These are phyloP conservation scores for Trochalopteron elliotii DNA, from an alignment of 2,113 vertebrate species.

Conservation along the genomic window DNA sequence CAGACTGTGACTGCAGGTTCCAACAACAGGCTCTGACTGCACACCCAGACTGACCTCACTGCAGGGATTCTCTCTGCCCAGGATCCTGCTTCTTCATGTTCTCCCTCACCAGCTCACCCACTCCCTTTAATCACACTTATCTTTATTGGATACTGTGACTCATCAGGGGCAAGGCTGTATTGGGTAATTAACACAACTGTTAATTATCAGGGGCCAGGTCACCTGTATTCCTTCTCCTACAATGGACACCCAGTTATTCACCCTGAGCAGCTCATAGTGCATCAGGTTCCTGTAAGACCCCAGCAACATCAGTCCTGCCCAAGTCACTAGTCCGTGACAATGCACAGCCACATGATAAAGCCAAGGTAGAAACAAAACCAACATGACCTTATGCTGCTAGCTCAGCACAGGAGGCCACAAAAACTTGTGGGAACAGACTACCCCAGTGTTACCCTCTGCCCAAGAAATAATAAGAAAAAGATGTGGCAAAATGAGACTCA, in stretches of 20 bases:
- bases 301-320: not conserved
- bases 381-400: not conserved
- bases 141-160: not conserved
- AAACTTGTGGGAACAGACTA: not conserved
- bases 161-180: not conserved
- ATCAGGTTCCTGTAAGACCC: not conserved
- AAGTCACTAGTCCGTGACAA: not conserved
- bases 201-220: not conserved
- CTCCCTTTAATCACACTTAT: not conserved
- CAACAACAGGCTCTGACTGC: not conserved
- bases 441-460: not conserved
- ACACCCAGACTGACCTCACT: not conserved
- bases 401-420: conserved; percentile 1
- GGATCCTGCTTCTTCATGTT: not conserved
- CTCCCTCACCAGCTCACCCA: too few relatives aligned
- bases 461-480: not conserved
- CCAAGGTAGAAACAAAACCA: conserved; percentile 44
- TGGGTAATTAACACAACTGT: not conserved
- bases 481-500: not conserved
- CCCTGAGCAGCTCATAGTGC: not conserved
- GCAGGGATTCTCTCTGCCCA: not conserved
- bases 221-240: not conserved
- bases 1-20: not conserved
- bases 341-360: not conserved
- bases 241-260: not conserved